Evolutionary conservation across 2,113 vertebrate species (phyloP), one percentile per base, ranked within the genome.

Genomic region (Eleginops maclovinus): DNA sequence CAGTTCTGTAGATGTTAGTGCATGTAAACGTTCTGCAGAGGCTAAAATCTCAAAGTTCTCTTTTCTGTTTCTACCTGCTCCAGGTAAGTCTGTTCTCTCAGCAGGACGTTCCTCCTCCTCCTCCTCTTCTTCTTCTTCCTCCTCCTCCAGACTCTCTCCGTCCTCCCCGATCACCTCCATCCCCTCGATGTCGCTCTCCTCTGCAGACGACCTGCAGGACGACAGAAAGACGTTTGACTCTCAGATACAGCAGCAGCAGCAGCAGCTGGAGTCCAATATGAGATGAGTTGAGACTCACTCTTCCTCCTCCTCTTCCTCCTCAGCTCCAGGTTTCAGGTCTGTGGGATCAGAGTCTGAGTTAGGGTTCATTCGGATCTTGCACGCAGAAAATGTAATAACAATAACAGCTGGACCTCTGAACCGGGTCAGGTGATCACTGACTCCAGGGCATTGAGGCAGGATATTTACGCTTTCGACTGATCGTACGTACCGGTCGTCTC

Each of bases 101-200:
- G 83, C 44, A 22, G 43, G 26, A 50, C 41, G 1, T 3, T 28
- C 0, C 0, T 59, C 26, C 5, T 31, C 24, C 11, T 77, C 72
- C 2, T 14, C 62, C 19, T 50, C 41, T 9, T 47, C 58, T 15
- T 51, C 21, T 2, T 19, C 11, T 3, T 43, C 31, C 10, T 72
- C 31, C 10, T 72, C 58, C 13, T 79, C 44, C 55, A 82, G 26
- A 16, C 62, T 61, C 49, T 87, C 83, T 36, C 75, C 86, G 8
- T 93, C 91, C 79, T 92, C 92, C 22, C 86, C 92, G 6, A 92
- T 85, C 65, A 93, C 91, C 67, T 86, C 90, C 91, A 93, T 91
- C 26, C 91, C 93, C 72, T 93, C 92, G 9, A 92, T 87, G 82
- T 94, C 92, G 22, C 88, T 91, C 5, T 89, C 90, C 7, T 89